Conservation (phyloP, 2,113 vertebrate species). For the Phylloscopus trochiloides region DNA sequence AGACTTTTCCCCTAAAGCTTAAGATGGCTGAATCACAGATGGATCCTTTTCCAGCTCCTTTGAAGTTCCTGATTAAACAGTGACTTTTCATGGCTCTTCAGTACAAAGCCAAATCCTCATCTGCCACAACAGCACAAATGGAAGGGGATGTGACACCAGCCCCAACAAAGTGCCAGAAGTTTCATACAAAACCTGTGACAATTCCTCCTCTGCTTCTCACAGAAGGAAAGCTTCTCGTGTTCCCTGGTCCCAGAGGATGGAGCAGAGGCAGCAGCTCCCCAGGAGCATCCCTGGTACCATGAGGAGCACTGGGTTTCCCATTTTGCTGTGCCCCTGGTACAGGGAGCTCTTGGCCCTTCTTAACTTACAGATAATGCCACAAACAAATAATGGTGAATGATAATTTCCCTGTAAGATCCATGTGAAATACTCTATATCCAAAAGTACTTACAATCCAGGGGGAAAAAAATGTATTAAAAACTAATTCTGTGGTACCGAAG, state of each 20-base stretch:
- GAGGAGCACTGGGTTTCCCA: fast-evolving
- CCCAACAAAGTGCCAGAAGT: neutral
- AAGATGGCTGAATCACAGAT: neutral
- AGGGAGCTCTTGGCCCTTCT: neutral
- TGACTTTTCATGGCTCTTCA: neutral
- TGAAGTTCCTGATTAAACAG: neutral
- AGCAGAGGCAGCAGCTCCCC: neutral
- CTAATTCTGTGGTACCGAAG: neutral
- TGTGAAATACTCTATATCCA: neutral
- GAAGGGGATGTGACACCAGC: neutral
- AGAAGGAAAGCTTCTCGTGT: too few species aligned
- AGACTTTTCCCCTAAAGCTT: neutral
- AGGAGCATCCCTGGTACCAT: neutral
- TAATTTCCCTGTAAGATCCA: neutral
- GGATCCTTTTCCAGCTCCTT: neutral
- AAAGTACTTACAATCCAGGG: neutral
- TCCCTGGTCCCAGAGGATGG: neutral
- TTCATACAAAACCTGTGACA: neutral
- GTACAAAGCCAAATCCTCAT: neutral
- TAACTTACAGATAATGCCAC: neutral
- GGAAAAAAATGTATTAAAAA: neutral
- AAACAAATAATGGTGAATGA: neutral
- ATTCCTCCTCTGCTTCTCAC: neutral
- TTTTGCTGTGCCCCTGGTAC: neutral
- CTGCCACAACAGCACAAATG: neutral